Evolutionary conservation across 2,113 vertebrate genomes (phyloP).

Genomic region (Oncorhynchus masou): DNA sequence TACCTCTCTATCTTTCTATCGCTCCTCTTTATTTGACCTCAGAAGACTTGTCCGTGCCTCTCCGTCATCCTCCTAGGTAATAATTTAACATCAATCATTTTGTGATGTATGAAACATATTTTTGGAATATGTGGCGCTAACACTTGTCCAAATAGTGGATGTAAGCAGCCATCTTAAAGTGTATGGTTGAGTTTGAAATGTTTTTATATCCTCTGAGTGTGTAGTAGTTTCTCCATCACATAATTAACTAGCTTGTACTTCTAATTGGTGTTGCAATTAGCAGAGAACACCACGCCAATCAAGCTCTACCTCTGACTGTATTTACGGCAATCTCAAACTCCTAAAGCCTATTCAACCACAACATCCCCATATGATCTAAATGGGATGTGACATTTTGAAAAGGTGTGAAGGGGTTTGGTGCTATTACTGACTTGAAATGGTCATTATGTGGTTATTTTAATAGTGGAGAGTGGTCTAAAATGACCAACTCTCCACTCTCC

Average conservation of each 20-base stretch:
- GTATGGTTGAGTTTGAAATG: constrained; percentile 62
- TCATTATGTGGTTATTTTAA: too few species aligned
- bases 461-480: too few species aligned
- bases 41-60: constrained; percentile 41
- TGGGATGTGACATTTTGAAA: too few species aligned
- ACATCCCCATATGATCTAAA: too few species aligned
- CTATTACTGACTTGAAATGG: too few species aligned
- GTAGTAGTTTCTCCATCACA: constrained; percentile 69
- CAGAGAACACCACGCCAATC: not conserved
- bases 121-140: constrained; percentile 42
- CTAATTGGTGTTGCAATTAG: not conserved
- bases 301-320: constrained; percentile 12
- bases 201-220: constrained; percentile 71
- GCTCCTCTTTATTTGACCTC: constrained; percentile 68
- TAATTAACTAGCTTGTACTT: constrained; percentile 63
- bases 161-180: constrained; percentile 66
- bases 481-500: constrained; percentile 10
- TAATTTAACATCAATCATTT: constrained; percentile 63
- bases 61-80: constrained; percentile 44
- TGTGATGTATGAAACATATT: constrained; percentile 65
- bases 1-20: constrained; percentile 26
- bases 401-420: too few species aligned
- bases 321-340: not conserved
- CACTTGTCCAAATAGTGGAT: constrained; percentile 56
- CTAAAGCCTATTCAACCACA: too few species aligned